phyloP scores from a whole-genome alignment of 2,888 invertebrate species.

The Stenoptilia bipunctidactyla region DNA sequence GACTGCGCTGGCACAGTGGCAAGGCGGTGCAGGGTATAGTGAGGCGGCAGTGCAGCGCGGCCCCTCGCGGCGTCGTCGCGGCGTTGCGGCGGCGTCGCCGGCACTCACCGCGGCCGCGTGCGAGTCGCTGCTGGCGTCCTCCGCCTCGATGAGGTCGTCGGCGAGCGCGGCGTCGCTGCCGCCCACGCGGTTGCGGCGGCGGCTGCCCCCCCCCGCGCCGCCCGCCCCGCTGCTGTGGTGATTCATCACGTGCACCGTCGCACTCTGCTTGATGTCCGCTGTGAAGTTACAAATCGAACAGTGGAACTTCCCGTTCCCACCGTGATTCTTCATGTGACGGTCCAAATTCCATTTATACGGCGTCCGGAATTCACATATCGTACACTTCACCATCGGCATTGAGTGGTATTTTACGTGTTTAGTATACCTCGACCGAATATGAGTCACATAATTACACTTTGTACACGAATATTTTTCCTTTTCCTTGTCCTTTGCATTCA shows the following conservation, averaged over 20 bases:
- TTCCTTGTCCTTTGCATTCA: constrained; percentile 79
- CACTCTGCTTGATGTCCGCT: constrained; percentile 91
- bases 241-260: constrained; percentile 93
- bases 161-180: constrained; percentile 73
- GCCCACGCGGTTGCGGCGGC: constrained; percentile 81
- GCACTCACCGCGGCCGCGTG: constrained; percentile 55
- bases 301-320: constrained; percentile 85
- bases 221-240: constrained; percentile 88
- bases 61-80: too few relatives aligned
- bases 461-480: constrained; percentile 86
- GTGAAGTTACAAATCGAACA: constrained; percentile 92
- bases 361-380: constrained; percentile 92
- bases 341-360: constrained; percentile 95
- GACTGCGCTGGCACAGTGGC: too few relatives aligned
- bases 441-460: constrained; percentile 92
- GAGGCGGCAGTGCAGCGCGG: too few relatives aligned
- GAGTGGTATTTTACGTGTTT: constrained; percentile 95
- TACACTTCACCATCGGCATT: constrained; percentile 95
- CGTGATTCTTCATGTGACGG: constrained; percentile 93
- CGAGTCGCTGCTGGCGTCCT: constrained; percentile 66
- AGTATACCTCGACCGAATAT: constrained; percentile 89
- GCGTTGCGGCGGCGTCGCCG: constrained; percentile 40
- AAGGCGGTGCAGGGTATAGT: too few relatives aligned
- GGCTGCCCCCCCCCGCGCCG: constrained; percentile 60
- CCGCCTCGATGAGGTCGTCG: constrained; percentile 41